phyloP scores from a whole-genome alignment of 2,888 invertebrate genomes.

The Escarpia spicata region DNA sequence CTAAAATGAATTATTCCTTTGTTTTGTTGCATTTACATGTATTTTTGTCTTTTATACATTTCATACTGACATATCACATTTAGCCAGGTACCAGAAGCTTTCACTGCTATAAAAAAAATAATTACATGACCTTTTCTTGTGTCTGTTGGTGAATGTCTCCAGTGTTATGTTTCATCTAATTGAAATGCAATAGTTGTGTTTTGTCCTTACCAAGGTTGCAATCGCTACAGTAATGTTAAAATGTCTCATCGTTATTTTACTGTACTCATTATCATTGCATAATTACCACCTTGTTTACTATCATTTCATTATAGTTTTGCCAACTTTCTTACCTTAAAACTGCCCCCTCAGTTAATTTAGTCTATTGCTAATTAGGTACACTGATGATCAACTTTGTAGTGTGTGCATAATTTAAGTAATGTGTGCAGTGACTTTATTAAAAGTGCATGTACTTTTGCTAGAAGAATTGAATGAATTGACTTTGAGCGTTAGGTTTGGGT shows the following conservation, averaged over 20 bases:
- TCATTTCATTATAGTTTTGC: no score
- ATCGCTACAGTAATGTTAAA: background rate
- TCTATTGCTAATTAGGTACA: no score
- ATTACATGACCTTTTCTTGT: constrained; percentile 1
- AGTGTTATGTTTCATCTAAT: background rate
- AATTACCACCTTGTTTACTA: background rate
- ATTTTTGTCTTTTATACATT: background rate
- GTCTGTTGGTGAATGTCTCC: background rate
- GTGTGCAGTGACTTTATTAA: no score
- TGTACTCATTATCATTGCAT: background rate
- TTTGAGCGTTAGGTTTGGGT: no score
- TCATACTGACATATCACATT: background rate
- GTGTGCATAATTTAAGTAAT: no score
- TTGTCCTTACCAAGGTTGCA: background rate
- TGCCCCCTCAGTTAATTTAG: no score
- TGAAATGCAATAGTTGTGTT: background rate
- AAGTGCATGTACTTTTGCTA: no score
- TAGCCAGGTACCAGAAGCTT: background rate
- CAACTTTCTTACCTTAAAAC: no score
- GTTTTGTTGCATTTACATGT: background rate
- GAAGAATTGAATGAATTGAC: no score
- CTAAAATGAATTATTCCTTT: background rate
- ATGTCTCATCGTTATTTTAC: background rate
- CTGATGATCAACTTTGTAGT: no score
- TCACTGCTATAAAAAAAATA: background rate